Percentiles rank a stretch among this genome's conserved stretches.
Evolutionary conservation across 2,113 vertebrate genomes (phyloP).

Genomic region (Cacatua alba): DNA sequence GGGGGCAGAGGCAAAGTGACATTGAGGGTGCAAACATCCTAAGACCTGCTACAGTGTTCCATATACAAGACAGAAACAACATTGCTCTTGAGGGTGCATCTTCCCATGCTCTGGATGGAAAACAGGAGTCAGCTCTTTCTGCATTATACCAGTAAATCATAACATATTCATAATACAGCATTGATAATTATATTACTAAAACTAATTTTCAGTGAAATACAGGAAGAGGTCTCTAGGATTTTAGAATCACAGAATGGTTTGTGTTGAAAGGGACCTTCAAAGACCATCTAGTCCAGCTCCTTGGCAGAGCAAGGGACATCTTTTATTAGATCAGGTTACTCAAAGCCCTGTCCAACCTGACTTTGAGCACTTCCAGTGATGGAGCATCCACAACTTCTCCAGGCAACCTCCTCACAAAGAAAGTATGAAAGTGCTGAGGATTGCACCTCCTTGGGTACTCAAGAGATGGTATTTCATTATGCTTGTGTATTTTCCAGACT

Average conservation of each 20-base stretch:
- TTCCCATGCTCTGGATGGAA: not conserved
- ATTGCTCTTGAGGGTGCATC: not conserved
- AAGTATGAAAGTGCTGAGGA: not conserved
- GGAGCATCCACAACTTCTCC: not conserved
- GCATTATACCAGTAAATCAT: not conserved
- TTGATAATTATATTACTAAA: not conserved
- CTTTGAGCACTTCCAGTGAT: not conserved
- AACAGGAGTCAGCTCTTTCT: not conserved
- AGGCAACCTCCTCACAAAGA: not conserved
- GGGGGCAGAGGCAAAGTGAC: not conserved
- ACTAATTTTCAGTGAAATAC: not conserved
- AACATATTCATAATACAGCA: not conserved
- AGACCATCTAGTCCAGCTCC: not conserved
- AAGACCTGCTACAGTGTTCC: not conserved
- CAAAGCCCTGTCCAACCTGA: fast-evolving
- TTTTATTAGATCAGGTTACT: not conserved
- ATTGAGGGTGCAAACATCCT: not conserved
- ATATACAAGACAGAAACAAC: fast-evolving
- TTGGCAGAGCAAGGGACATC: not conserved
- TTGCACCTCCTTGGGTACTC: not conserved
- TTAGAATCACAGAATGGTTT: not conserved
- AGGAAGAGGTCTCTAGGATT: not conserved
- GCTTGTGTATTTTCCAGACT: not conserved
- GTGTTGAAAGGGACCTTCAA: not conserved
- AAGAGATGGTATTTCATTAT: not conserved